These are phyloP conservation scores for Fissipunctia ypsillon DNA, from an alignment of 2,888 invertebrate genomes.

Conservation along the genomic window DNA sequence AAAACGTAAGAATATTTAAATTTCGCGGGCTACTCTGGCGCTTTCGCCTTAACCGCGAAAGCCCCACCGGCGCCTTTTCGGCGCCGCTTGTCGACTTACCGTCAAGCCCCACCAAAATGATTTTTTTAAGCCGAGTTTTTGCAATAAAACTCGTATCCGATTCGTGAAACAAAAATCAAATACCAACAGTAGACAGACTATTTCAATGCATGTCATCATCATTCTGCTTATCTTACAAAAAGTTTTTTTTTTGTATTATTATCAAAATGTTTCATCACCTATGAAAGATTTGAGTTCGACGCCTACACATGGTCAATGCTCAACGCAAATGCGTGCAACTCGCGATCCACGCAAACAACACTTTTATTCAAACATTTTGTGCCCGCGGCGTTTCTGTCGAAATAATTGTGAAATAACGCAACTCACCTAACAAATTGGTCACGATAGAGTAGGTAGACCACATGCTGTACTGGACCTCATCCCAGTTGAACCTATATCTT, in stretches of 20 bases:
- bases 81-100: too few relatives aligned
- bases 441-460: slow-evolving; percentile 90
- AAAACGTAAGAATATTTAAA: too few relatives aligned
- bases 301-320: not conserved
- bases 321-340: not conserved
- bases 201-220: too few relatives aligned
- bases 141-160: accelerated
- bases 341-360: not conserved
- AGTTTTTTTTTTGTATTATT: not conserved
- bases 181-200: too few relatives aligned
- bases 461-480: slow-evolving; percentile 90
- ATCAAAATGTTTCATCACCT: not conserved
- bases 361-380: not conserved
- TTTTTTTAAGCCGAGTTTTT: too few relatives aligned
- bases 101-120: too few relatives aligned
- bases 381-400: not conserved
- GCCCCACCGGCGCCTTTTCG: too few relatives aligned
- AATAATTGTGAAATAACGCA: not conserved
- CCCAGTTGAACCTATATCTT: slow-evolving; percentile 90
- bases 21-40: too few relatives aligned
- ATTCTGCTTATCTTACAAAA: too few relatives aligned
- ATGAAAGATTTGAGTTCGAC: not conserved
- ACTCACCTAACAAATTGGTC: slow-evolving; percentile 79
- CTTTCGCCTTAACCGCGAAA: too few relatives aligned
- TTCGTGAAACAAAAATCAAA: not conserved